A percentile compares a stretch with the other conserved stretches of the same genome.
phyloP scores from a whole-genome alignment of 2,113 vertebrate species.

The Lepidothrix coronata region DNA sequence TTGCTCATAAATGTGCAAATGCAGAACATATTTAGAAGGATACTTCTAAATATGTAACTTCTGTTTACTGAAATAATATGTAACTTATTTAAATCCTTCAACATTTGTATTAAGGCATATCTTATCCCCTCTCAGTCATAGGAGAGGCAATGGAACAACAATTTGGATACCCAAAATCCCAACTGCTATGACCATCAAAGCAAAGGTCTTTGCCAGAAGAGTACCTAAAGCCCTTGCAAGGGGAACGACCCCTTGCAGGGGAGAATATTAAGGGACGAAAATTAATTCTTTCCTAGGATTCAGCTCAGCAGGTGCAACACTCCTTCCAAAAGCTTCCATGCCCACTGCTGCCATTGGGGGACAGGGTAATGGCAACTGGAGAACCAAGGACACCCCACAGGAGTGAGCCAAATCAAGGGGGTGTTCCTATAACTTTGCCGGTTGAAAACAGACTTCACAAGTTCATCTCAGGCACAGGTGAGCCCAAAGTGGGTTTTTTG shows the following conservation, averaged over 20 bases:
- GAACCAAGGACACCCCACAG: background rate
- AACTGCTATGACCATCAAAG: background rate
- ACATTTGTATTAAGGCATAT: background rate
- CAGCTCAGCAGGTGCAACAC: background rate
- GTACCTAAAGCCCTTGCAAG: background rate
- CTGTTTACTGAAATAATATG: background rate
- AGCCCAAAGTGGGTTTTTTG: background rate
- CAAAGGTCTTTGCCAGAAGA: background rate
- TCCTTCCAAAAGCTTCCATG: background rate
- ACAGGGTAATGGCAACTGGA: background rate
- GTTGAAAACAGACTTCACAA: background rate
- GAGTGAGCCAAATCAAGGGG: background rate
- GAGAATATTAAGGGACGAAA: background rate
- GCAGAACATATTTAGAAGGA: background rate
- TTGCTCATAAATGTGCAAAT: background rate
- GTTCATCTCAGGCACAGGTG: background rate
- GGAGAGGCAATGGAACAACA: background rate
- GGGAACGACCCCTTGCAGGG: background rate
- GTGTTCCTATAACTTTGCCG: rapidly evolving
- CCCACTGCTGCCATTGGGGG: background rate
- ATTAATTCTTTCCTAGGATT: background rate
- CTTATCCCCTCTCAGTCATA: background rate
- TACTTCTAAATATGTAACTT: background rate
- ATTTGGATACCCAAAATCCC: rapidly evolving
- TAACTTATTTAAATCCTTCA: background rate